Base-by-base conservation (phyloP, 30 jellyfish, hydroid and myxozoan species). In the Phacellophora camtschatica region DNA sequence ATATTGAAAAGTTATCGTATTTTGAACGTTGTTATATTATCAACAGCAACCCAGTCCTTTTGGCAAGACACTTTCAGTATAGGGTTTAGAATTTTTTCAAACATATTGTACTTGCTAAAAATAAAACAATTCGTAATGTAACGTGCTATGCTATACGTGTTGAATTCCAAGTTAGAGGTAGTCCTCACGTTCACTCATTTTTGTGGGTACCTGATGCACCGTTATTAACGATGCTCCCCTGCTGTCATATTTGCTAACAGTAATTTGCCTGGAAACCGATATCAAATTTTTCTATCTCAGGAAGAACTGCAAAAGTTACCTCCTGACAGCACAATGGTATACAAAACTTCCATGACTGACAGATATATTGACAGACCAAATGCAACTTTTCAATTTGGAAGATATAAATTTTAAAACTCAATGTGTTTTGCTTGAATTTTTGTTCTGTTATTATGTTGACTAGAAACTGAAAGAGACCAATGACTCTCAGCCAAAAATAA, bases 21-120 rank as follows among this genome's bases (percentile, higher is more conserved):
- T 16, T 51, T 41, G 80, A 74, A 49, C 30, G 88, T 18, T 46
- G 80, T 3, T 5, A 29, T 24, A 74, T 74, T 74, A 30, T 75
- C 30, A 41, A 74, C 66, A 13, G 46, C 27, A 74, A 55, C 54
- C 88, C 88, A 12, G 88, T 55, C 18, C 48, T 74, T 19, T 25
- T 55, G 23, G 88, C 81, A 74, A 74, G 88, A 32, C 88, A 74
- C 45, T 74, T 74, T 33, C 88, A 74, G 35, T 74, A 74, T 36
- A 24, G 88, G 16, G 79, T 53, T 2, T 79, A 74, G 56, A 31
- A 13, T 15, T 51, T 53, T 57, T 74, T 50, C 66, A 74, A 74
- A 55, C 57, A 74, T 51, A 55, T 78, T 3, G 73, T 54, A 15
- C 39, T 78, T 35, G 37, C 18, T 19, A 57, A 57, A 8, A 73